These are phyloP conservation scores for Megamerina dolium DNA, from an alignment of 2,888 invertebrate species.

Conservation along the genomic window DNA sequence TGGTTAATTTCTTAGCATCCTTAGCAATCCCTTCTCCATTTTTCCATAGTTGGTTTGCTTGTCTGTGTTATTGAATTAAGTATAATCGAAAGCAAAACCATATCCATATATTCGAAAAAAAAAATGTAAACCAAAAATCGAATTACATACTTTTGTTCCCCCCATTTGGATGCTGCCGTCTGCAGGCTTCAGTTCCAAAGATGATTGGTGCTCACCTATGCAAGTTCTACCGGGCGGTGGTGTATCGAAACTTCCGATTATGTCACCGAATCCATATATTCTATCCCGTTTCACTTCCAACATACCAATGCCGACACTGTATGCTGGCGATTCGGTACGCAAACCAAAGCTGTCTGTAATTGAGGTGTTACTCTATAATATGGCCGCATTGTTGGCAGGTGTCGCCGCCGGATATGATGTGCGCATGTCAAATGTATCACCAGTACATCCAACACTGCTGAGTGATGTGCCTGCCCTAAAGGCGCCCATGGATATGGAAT, in stretches of 20 bases:
- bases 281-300: slow-evolving; percentile 46
- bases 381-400: slow-evolving; percentile 84
- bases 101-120: too few species aligned
- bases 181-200: slow-evolving; percentile 42
- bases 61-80: too few species aligned
- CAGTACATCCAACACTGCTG: slow-evolving; percentile 72
- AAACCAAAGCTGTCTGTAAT: slow-evolving; percentile 48
- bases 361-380: slow-evolving; percentile 68
- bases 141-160: too few species aligned
- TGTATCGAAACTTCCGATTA: slow-evolving; percentile 38
- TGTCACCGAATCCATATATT: slow-evolving; percentile 46
- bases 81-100: too few species aligned
- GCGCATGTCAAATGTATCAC: slow-evolving; percentile 77
- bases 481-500: slow-evolving; percentile 34
- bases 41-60: too few species aligned
- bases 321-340: slow-evolving; percentile 61
- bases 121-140: too few species aligned
- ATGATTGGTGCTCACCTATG: slow-evolving; percentile 44
- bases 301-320: slow-evolving; percentile 75
- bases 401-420: slow-evolving; percentile 91
- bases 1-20: too few species aligned
- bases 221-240: slow-evolving; percentile 25
- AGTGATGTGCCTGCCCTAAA: slow-evolving; percentile 53
- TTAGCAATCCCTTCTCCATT: too few species aligned
- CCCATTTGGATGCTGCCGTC: too few species aligned